Evolutionary conservation across 2,113 vertebrate genomes (phyloP).

Genomic region (Furnarius figulus): DNA sequence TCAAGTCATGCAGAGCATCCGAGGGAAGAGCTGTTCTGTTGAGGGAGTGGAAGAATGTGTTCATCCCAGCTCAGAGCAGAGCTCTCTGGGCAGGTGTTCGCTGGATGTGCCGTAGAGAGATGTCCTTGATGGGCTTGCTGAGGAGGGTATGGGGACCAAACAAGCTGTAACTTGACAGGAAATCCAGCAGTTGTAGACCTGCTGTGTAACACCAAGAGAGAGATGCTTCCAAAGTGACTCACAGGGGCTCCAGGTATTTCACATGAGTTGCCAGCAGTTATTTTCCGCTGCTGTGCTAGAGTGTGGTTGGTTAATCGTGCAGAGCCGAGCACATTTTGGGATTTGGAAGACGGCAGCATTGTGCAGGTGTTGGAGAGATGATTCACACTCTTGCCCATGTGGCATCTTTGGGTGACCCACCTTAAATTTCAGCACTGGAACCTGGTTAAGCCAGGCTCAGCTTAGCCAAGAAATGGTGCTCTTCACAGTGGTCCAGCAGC

Average conservation of each 20-base stretch:
- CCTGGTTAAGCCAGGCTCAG: neutral
- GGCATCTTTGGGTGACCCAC: neutral
- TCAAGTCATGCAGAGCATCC: conserved; percentile 7
- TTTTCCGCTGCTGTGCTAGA: neutral
- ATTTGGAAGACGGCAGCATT: neutral
- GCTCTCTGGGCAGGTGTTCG: neutral
- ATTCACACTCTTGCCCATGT: neutral
- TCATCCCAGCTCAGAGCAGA: neutral
- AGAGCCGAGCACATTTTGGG: neutral
- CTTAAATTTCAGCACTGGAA: neutral
- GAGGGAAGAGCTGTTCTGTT: neutral
- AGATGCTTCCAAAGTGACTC: neutral
- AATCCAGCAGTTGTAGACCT: neutral
- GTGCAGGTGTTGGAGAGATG: neutral
- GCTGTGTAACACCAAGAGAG: neutral
- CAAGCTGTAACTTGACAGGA: neutral
- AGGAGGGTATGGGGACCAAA: neutral
- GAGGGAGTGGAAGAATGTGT: neutral
- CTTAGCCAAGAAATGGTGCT: neutral
- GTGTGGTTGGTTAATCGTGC: neutral
- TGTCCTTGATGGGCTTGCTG: neutral
- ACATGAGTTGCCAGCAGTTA: neutral
- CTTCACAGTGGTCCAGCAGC: neutral
- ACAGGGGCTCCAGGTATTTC: neutral
- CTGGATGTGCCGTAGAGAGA: neutral